A percentile compares a stretch with the other conserved stretches of the same genome.
Conservation (phyloP, 2,888 invertebrate species). For the Caenorhabditis sp. region DNA sequence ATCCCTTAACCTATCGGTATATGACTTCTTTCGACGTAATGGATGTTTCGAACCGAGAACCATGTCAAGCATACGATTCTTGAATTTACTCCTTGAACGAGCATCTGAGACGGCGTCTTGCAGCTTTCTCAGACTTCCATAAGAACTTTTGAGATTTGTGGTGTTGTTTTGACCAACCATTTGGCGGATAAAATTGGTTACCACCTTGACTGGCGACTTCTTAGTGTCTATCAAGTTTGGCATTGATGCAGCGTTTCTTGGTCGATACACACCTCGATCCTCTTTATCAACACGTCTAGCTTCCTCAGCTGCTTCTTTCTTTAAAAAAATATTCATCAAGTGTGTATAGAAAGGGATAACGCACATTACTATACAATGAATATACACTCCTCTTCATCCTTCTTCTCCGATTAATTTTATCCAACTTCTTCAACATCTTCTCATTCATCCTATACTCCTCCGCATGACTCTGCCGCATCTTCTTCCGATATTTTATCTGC, state of each 20-base stretch:
- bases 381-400: constrained; percentile 43
- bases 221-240: constrained; percentile 15
- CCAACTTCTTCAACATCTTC: constrained; percentile 16
- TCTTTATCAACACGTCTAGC: constrained; percentile 36
- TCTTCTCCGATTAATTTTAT: constrained; percentile 7
- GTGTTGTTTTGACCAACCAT: constrained; percentile 4
- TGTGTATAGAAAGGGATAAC: not conserved
- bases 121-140: constrained; percentile 24
- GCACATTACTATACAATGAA: constrained; percentile 45
- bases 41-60: constrained; percentile 58
- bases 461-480: constrained; percentile 9
- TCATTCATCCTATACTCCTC: constrained; percentile 8
- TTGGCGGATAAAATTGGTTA: constrained; percentile 26
- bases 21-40: constrained; percentile 30
- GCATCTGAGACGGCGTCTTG: constrained; percentile 44
- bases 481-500: constrained; percentile 17
- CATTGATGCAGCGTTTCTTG: constrained; percentile 24
- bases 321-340: not conserved
- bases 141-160: constrained; percentile 14
- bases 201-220: constrained; percentile 31
- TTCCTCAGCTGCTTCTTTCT: constrained; percentile 41
- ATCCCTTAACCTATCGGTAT: constrained; percentile 35
- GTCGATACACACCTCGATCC: constrained; percentile 16
- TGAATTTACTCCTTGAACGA: constrained; percentile 36
- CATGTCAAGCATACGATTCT: constrained; percentile 57